These are phyloP conservation scores for Megaceryle alcyon DNA, from an alignment of 2,797 vertebrate genomes.

Conservation along the genomic window DNA sequence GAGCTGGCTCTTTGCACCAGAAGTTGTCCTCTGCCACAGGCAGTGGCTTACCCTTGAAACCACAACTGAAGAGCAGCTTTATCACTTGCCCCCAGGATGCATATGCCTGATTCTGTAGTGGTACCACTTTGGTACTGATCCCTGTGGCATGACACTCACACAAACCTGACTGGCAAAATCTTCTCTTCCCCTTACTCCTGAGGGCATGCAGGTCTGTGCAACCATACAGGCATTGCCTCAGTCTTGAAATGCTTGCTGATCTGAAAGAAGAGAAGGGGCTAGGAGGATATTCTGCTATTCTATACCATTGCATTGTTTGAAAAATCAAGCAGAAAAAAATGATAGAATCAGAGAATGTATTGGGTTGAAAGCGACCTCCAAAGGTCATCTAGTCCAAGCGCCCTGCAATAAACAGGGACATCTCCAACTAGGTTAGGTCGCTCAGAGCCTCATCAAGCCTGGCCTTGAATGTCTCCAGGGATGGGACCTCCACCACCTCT, in stretches of 20 bases:
- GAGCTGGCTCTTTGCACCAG: background rate
- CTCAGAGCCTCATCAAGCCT: no score
- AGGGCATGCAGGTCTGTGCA: background rate
- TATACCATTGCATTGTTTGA: background rate
- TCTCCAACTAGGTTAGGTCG: no score
- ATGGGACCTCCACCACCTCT: no score
- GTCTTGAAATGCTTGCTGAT: background rate
- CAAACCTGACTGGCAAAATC: background rate
- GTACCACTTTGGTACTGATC: background rate
- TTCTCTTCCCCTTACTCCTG: background rate
- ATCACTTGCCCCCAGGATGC: background rate
- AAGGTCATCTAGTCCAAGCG: no score
- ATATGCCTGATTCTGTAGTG: background rate
- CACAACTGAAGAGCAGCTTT: background rate
- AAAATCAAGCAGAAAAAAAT: background rate
- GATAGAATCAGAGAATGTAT: no score
- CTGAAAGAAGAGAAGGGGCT: background rate
- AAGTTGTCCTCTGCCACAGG: fast-evolving
- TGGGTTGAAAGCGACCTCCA: no score
- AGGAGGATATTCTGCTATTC: background rate
- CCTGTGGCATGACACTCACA: background rate
- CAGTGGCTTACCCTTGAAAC: background rate
- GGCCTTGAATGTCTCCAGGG: no score
- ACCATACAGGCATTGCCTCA: background rate
- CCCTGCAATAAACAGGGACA: no score